Base-by-base conservation (phyloP, 2,113 vertebrate species). In the Mus pahari region DNA sequence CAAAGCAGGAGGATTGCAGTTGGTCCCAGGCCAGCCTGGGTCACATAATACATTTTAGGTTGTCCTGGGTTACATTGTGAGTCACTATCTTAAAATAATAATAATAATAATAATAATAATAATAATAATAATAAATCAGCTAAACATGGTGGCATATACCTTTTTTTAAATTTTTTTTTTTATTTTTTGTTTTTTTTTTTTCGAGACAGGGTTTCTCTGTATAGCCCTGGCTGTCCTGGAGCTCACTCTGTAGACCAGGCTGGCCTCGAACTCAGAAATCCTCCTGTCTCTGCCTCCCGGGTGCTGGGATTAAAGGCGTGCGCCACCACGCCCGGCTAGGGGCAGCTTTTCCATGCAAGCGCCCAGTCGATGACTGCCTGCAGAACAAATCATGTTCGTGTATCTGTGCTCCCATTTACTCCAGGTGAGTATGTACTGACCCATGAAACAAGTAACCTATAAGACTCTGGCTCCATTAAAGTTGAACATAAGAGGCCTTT, bases 391-490 rank as follows among this genome's bases (percentile, higher is more conserved):
- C 68, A 70, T 36, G 31, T 28, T 74, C 26, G 77, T 53, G 77
- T 55, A 66, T 39, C 20, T 91, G 55, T 42, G 64, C 91, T 55
- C 33, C 14, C 55, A 45, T n/a, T 88, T 53, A 39, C 17, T 95
- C 42, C 1, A n/a, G 60, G 26, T 70, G 83, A 90, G 64, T 1
- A 10, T 11, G 9, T 70, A 70, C 4, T 89, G 91, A 45, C 7
- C 1, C 53, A 45, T 22, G 39, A 90, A 55, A 68, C n/a, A 55
- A 81, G 26, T n/a, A 48, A 86, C 48, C 73, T 90, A 91, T 73
- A 94, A 96, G 58, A 68, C 24, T 91, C 73, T 78, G 53, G 60
- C 13, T 95, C 28, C 66, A 92, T 53, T 95, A 87, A 62, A 90
- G 62, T 87, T 33, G 79, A 74, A 39, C 50, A 79, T 71, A 88